These are phyloP conservation scores for Parasteatoda lunata DNA, from an alignment of 2,888 invertebrate species.

Conservation along the genomic window DNA sequence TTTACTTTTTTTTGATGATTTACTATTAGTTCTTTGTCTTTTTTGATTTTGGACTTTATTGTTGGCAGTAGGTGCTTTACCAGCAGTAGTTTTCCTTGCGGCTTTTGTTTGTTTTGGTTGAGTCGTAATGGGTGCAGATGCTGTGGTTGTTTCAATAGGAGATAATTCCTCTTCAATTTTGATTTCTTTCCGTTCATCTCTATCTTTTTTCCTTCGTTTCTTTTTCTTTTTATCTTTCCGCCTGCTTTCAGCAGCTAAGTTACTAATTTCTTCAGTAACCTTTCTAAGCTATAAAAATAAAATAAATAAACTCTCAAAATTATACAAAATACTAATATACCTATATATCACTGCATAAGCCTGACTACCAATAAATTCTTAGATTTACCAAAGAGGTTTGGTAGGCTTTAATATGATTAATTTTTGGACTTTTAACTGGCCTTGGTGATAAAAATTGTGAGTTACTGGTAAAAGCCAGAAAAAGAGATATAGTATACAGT, in stretches of 20 bases:
- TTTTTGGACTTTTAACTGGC: no score
- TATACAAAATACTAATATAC: neutral
- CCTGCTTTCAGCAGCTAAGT: constrained; percentile 73
- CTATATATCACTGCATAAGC: neutral
- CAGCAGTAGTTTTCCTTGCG: constrained; percentile 43
- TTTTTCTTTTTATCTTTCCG: constrained; percentile 79
- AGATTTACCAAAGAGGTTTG: neutral
- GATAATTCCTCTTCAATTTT: constrained; percentile 61
- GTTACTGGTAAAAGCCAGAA: no score
- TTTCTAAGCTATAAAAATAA: constrained; percentile 59
- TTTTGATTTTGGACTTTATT: constrained; percentile 70
- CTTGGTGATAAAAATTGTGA: no score
- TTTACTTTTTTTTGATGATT: constrained; percentile 69
- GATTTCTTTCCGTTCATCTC: constrained; percentile 73
- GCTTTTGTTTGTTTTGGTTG: constrained; percentile 61
- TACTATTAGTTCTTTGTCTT: constrained; percentile 71
- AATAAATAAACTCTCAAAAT: neutral
- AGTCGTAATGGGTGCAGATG: constrained; percentile 27
- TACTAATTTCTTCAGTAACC: constrained; percentile 69
- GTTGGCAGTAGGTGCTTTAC: constrained; percentile 69
- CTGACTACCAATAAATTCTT: neutral
- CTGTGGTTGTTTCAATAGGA: constrained; percentile 44
- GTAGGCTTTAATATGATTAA: neutral
- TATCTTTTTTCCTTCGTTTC: constrained; percentile 82
- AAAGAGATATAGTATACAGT: no score